phyloP scores from a whole-genome alignment of 2,113 vertebrate species.

The Plecotus auritus region DNA sequence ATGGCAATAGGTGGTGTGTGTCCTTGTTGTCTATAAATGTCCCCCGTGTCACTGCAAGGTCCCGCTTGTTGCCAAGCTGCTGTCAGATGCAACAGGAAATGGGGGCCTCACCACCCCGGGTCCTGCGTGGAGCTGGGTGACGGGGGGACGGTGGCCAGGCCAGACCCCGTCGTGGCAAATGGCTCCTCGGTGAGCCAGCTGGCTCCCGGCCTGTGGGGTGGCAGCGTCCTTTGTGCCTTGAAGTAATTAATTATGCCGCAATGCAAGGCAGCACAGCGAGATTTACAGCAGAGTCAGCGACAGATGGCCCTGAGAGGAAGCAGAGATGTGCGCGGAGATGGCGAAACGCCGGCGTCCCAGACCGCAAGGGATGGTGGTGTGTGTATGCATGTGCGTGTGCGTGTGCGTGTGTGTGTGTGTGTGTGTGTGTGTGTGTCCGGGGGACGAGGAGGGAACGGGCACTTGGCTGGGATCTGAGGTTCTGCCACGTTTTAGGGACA shows the following conservation, averaged over 20 bases:
- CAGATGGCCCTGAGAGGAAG: slow-evolving; percentile 65
- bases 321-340: slow-evolving; percentile 1
- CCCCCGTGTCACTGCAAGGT: neutral
- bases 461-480: neutral
- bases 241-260: slow-evolving; percentile 69
- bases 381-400: neutral
- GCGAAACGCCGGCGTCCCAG: neutral
- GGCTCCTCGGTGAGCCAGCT: neutral
- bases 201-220: neutral
- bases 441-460: neutral
- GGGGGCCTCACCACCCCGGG: neutral
- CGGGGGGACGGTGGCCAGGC: neutral
- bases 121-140: neutral
- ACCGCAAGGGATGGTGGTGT: neutral
- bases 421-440: neutral
- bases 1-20: neutral
- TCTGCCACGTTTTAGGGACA: neutral
- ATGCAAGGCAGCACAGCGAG: slow-evolving; percentile 54
- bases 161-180: neutral
- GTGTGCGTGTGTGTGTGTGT: neutral
- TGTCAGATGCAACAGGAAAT: neutral
- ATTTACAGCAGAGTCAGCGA: slow-evolving; percentile 60
- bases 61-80: neutral
- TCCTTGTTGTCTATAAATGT: neutral
- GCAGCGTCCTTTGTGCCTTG: slow-evolving; percentile 47